These are phyloP conservation scores for Temnopleurus reevesii DNA, from an alignment of 53 echinoderm and acorn worm genomes.

Conservation along the genomic window DNA sequence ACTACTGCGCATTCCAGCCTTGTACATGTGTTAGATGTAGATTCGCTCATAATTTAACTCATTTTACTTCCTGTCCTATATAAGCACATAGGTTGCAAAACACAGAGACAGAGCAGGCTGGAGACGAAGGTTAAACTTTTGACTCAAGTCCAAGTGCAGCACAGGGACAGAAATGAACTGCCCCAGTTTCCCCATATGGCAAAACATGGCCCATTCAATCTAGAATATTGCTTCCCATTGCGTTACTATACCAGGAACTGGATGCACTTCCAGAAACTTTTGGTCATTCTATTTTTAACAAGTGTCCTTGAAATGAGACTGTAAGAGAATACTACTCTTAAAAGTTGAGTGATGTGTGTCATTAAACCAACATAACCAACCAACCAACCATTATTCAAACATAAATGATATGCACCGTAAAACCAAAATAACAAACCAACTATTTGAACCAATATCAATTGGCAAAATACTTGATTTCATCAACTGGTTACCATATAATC, in stretches of 20 bases:
- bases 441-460: too few relatives aligned
- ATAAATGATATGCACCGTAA: too few relatives aligned
- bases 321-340: too few relatives aligned
- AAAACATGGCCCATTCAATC: background rate
- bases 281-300: too few relatives aligned
- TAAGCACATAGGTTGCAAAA: background rate
- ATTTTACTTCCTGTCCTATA: background rate
- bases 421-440: too few relatives aligned
- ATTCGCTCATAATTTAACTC: background rate
- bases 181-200: constrained; percentile 58
- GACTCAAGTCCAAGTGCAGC: constrained; percentile 40
- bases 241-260: constrained; percentile 1
- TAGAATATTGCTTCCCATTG: background rate
- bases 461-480: too few relatives aligned
- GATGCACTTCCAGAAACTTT: background rate
- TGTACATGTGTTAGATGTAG: background rate
- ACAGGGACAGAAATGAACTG: constrained; percentile 38
- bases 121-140: constrained; percentile 12
- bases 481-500: too few relatives aligned
- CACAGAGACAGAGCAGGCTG: background rate
- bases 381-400: too few relatives aligned
- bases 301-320: too few relatives aligned
- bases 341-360: too few relatives aligned
- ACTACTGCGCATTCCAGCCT: too few relatives aligned
- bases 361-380: too few relatives aligned